These are phyloP conservation scores for Muscicapa comitata DNA, from an alignment of 2,797 vertebrate species.

Conservation along the genomic window DNA sequence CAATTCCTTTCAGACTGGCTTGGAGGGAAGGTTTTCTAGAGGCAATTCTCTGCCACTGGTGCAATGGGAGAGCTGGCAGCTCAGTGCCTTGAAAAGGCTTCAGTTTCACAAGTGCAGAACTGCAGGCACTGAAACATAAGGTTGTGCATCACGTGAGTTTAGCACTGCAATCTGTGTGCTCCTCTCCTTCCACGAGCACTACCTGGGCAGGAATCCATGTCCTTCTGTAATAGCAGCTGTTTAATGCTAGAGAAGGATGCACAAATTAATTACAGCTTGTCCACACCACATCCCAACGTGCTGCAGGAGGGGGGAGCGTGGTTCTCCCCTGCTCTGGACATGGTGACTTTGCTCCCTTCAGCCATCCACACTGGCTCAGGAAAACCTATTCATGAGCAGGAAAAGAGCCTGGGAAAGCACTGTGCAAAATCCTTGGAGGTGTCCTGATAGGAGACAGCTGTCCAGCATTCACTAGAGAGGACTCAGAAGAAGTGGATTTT, in stretches of 20 bases:
- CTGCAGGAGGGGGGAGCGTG: not conserved
- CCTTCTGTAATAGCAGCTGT: slow-evolving; percentile 56
- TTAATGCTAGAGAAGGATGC: slow-evolving; percentile 41
- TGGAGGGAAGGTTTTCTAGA: not conserved
- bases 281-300: not conserved
- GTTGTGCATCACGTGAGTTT: not conserved
- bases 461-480: fast-evolving
- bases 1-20: fast-evolving
- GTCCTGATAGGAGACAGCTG: not conserved
- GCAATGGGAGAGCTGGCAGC: not conserved
- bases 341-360: not conserved
- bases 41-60: not conserved
- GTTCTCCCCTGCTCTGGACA: not conserved
- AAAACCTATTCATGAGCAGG: not conserved
- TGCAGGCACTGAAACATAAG: not conserved
- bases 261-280: slow-evolving; percentile 30
- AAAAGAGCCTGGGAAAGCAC: not conserved
- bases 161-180: not conserved
- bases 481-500: not conserved
- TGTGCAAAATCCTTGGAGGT: not conserved
- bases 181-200: not conserved
- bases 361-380: not conserved
- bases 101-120: not conserved
- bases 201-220: slow-evolving; percentile 58
- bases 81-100: not conserved